Evolutionary conservation across 2,797 vertebrate species (phyloP).

Genomic region (Morelia viridis): DNA sequence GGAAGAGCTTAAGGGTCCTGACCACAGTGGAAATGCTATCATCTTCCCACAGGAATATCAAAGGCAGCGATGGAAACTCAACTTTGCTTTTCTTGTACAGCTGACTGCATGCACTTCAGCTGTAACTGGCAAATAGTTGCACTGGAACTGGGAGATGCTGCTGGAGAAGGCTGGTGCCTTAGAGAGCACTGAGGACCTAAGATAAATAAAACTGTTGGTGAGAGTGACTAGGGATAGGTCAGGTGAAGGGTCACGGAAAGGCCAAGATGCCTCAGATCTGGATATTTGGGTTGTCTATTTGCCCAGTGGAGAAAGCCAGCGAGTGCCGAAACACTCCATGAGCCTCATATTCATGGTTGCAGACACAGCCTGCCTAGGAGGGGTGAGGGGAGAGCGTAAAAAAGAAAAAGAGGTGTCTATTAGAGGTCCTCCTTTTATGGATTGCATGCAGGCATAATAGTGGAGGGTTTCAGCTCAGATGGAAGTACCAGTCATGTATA

Average conservation of each 20-base stretch:
- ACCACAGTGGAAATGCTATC: slow-evolving; percentile 15
- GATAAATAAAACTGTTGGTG: slow-evolving; percentile 82
- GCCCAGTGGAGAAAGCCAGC: slow-evolving; percentile 69
- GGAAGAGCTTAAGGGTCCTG: slow-evolving; percentile 25
- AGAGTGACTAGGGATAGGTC: slow-evolving; percentile 82
- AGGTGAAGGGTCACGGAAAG: slow-evolving; percentile 85
- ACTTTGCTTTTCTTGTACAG: slow-evolving; percentile 36
- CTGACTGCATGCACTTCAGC: slow-evolving; percentile 47
- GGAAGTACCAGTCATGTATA: neutral
- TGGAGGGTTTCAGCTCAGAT: neutral
- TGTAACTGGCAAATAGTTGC: slow-evolving; percentile 54
- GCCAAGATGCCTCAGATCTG: slow-evolving; percentile 84
- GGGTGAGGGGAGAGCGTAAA: neutral
- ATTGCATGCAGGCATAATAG: neutral
- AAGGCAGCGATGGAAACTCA: slow-evolving; percentile 55
- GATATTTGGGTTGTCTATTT: slow-evolving; percentile 78
- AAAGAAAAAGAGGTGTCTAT: neutral
- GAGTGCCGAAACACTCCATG: neutral
- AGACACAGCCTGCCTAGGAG: neutral
- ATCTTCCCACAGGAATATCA: slow-evolving; percentile 50
- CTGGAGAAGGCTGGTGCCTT: slow-evolving; percentile 50
- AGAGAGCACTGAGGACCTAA: slow-evolving; percentile 69
- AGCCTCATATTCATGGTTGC: neutral
- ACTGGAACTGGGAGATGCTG: slow-evolving; percentile 60
- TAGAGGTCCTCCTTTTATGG: neutral